Conservation (phyloP, 2,797 vertebrate genomes). For the Myiothlypis coronata region DNA sequence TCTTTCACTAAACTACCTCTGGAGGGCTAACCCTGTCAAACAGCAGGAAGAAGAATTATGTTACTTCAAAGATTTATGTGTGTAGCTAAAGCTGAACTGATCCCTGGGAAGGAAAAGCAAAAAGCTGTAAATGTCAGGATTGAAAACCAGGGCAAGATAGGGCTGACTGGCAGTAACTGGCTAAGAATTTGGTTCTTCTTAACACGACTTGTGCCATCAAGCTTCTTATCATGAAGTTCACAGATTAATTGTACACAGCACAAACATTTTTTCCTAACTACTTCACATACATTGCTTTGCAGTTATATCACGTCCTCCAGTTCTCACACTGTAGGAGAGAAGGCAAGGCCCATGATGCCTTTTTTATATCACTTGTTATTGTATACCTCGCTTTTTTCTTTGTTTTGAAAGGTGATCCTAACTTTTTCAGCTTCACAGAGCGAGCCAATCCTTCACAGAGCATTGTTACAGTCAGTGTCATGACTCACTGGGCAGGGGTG, state of each 20-base stretch:
- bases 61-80: conserved; percentile 7
- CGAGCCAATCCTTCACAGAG: neutral
- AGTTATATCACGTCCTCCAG: neutral
- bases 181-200: neutral
- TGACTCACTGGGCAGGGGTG: neutral
- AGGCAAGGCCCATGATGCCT: neutral
- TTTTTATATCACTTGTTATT: neutral
- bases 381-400: neutral
- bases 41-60: neutral
- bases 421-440: neutral
- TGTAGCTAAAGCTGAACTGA: neutral
- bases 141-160: neutral
- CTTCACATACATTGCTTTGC: conserved; percentile 34
- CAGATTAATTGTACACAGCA: neutral
- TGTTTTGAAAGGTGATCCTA: neutral
- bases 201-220: neutral
- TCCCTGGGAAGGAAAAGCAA: conserved; percentile 20
- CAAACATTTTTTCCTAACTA: conserved; percentile 39
- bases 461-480: neutral
- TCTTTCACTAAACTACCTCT: conserved; percentile 11
- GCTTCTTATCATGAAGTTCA: neutral
- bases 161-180: neutral
- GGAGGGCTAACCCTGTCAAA: neutral
- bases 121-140: conserved; percentile 2
- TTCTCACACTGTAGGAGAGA: neutral